Percentiles rank a stretch among this genome's conserved stretches.
These are phyloP conservation scores for Iselma pallidipennis DNA, from an alignment of 2,888 invertebrate species.

Conservation along the genomic window DNA sequence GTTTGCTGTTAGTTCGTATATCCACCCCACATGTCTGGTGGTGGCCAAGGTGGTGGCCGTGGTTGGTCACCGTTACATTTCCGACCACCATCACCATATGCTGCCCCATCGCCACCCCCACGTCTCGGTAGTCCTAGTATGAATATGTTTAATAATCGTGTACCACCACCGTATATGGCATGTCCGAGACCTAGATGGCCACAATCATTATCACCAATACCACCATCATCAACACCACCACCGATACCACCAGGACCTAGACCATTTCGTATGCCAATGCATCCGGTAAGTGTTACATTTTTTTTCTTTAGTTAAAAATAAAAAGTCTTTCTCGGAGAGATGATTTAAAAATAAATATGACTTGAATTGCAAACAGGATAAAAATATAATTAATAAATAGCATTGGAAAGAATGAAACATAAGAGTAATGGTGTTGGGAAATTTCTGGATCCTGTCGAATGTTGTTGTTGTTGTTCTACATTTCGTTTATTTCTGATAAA, in stretches of 20 bases:
- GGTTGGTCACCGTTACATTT: constrained; percentile 67
- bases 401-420: background rate
- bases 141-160: constrained; percentile 56
- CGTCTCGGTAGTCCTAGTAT: constrained; percentile 59
- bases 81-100: constrained; percentile 77
- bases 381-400: background rate
- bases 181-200: constrained; percentile 72
- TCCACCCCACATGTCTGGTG: constrained; percentile 39
- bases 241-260: constrained; percentile 57
- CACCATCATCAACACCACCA: constrained; percentile 59
- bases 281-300: constrained; percentile 50
- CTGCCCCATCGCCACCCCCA: constrained; percentile 74
- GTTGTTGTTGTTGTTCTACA: too few species aligned
- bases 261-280: constrained; percentile 54
- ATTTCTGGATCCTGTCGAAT: background rate
- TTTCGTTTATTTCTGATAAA: background rate
- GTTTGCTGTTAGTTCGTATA: constrained; percentile 6
- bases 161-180: constrained; percentile 62
- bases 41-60: constrained; percentile 45
- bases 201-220: constrained; percentile 57
- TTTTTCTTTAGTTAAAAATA: background rate
- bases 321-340: background rate
- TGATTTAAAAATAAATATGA: constrained; percentile 4
- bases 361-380: constrained; percentile 1
- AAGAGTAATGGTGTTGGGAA: background rate